phyloP scores from a whole-genome alignment of 2,888 invertebrate genomes.

The Margaritifera margaritifera region DNA sequence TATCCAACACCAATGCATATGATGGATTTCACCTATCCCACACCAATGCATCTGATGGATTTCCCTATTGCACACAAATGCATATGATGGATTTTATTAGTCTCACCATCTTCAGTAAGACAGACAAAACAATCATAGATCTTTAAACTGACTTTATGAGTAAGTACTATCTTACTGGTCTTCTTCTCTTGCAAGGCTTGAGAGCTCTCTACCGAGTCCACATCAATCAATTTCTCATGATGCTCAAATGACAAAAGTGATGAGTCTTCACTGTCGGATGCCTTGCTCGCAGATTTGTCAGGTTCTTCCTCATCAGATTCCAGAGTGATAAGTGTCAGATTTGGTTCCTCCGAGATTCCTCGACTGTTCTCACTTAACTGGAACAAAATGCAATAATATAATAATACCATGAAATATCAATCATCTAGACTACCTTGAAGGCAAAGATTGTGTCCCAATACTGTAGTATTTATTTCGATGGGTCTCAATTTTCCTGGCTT shows the following conservation, averaged over 20 bases:
- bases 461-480: no score
- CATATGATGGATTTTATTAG: no score
- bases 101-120: no score
- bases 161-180: no score
- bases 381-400: constrained; percentile 5
- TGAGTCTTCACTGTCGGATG: constrained; percentile 34
- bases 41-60: no score
- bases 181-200: constrained; percentile 21
- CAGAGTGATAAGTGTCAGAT: constrained; percentile 40
- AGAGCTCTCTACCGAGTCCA: constrained; percentile 17
- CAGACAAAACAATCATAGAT: neutral
- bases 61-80: no score
- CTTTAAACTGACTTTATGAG: neutral
- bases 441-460: no score
- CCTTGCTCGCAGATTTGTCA: neutral
- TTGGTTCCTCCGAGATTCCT: constrained; percentile 47
- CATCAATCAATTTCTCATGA: constrained; percentile 37
- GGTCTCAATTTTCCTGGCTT: no score
- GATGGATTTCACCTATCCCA: no score
- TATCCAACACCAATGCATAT: no score
- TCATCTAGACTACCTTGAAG: no score
- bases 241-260: constrained; percentile 48
- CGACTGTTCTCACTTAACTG: constrained; percentile 40
- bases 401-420: neutral
- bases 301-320: constrained; percentile 30